Evolutionary conservation across 2,113 vertebrate species (phyloP).

Genomic region (Cepphus grylle): DNA sequence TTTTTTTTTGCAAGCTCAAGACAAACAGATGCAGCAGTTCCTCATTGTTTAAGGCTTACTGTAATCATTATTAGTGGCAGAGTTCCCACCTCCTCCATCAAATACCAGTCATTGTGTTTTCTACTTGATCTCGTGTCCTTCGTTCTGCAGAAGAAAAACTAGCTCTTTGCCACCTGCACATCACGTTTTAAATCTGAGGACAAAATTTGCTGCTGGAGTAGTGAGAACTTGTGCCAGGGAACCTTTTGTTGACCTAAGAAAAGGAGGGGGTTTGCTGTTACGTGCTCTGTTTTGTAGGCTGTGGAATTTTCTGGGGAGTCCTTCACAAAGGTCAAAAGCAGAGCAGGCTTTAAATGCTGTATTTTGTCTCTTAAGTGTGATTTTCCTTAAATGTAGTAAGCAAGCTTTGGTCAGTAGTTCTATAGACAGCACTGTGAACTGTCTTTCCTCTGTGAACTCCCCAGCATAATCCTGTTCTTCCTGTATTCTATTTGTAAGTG

Average conservation of each 20-base stretch:
- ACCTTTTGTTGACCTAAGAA: background rate
- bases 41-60: background rate
- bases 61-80: background rate
- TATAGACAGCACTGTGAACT: background rate
- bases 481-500: background rate
- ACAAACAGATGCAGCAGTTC: background rate
- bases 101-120: background rate
- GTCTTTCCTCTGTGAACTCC: background rate
- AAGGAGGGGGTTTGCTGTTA: background rate
- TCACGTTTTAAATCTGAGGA: background rate
- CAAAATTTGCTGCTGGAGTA: background rate
- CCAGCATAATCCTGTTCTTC: background rate
- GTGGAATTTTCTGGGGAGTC: background rate
- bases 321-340: background rate
- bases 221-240: background rate
- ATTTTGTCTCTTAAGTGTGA: background rate
- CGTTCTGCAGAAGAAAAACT: background rate
- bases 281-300: background rate
- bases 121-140: background rate
- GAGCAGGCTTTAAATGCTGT: background rate
- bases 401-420: background rate
- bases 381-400: background rate
- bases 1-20: background rate
- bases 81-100: background rate
- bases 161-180: background rate